Evolutionary conservation across 1,140 invertebrate genomes (phyloP).

Genomic region (Metaphire vulgaris): DNA sequence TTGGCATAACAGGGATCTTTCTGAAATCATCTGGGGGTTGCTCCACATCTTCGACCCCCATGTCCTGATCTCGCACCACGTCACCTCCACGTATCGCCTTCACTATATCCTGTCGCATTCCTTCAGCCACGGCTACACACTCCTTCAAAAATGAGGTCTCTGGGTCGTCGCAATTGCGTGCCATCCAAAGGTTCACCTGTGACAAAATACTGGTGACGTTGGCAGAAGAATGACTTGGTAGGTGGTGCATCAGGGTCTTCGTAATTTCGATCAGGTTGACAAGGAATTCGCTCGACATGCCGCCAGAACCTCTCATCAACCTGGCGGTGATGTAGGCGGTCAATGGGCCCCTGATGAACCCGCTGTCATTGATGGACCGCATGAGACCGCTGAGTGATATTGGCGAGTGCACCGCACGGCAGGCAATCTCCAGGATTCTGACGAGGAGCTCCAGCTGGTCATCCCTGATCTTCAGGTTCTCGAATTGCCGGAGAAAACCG

Average conservation of each 20-base stretch:
- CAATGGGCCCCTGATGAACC: neutral
- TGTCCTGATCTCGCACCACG: neutral
- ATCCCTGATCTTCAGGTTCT: neutral
- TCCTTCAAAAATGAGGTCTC: neutral
- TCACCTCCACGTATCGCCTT: neutral
- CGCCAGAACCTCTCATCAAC: neutral
- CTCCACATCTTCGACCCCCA: constrained; percentile 13
- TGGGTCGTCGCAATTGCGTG: neutral
- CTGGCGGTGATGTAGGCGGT: neutral
- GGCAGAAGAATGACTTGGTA: neutral
- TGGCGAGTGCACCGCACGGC: neutral
- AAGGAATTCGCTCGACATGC: neutral
- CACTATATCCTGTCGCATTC: neutral
- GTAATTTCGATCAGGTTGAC: neutral
- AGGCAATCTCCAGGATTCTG: neutral
- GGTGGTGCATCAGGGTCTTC: neutral
- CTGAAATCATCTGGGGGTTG: constrained; percentile 45
- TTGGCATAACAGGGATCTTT: constrained; percentile 41
- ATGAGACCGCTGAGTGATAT: neutral
- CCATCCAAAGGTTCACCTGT: neutral
- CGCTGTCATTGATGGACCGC: neutral
- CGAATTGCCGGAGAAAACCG: neutral
- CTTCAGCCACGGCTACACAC: neutral
- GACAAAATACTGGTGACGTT: neutral
- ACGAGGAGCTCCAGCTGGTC: neutral